Evolutionary conservation across 1,140 invertebrate genomes (phyloP).

Genomic region (Drosophila nigrodunni): DNA sequence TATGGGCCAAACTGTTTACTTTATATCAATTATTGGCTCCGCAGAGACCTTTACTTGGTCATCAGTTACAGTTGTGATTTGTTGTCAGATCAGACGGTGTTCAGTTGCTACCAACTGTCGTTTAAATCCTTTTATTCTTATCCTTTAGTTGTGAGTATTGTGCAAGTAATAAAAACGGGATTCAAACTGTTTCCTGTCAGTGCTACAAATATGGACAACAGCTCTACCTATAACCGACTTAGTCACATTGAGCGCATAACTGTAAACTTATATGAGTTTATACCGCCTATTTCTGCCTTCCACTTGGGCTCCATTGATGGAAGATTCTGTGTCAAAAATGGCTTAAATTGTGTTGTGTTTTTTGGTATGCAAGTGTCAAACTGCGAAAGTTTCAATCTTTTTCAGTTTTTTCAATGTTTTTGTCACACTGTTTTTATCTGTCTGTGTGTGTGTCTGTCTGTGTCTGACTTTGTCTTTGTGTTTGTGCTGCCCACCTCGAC

Average conservation of each 20-base stretch:
- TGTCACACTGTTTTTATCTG: background rate
- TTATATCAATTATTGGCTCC: background rate
- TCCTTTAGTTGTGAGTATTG: conserved; percentile 23
- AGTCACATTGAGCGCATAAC: background rate
- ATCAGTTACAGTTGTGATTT: conserved; percentile 38
- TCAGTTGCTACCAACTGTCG: background rate
- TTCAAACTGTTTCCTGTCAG: too few relatives aligned
- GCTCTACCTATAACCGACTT: background rate
- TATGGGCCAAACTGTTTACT: background rate
- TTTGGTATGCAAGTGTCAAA: conserved; percentile 1
- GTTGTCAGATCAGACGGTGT: conserved; percentile 5
- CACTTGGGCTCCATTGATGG: background rate
- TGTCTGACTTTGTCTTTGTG: conserved; percentile 4
- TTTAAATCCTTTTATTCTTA: background rate
- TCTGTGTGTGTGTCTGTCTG: background rate
- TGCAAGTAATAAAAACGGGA: background rate
- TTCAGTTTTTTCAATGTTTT: background rate
- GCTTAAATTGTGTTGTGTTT: background rate
- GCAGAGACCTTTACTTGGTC: conserved; percentile 1
- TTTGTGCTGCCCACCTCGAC: background rate
- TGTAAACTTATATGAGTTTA: conserved; percentile 5
- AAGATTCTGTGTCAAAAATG: conserved; percentile 15
- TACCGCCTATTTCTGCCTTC: conserved; percentile 3
- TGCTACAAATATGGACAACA: too few relatives aligned
- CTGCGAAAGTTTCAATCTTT: conserved; percentile 8